These are phyloP conservation scores for Campoplex nolae DNA, from an alignment of 2,888 invertebrate species.

Conservation along the genomic window DNA sequence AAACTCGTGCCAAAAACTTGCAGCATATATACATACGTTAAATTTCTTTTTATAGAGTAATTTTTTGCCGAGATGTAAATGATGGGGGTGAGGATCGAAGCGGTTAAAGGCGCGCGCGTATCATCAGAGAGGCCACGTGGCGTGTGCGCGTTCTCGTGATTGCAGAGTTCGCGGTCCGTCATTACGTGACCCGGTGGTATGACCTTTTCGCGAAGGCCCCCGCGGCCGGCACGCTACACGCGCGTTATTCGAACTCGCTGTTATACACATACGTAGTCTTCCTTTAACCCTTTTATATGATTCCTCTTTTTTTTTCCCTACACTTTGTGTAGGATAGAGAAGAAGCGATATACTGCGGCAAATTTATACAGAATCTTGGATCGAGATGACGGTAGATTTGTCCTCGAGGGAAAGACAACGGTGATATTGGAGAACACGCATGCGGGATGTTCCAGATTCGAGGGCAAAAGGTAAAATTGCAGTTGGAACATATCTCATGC, in stretches of 20 bases:
- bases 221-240: constrained; percentile 74
- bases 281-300: constrained; percentile 13
- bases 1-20: background rate
- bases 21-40: background rate
- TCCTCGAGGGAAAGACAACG: constrained; percentile 37
- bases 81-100: constrained; percentile 60
- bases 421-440: constrained; percentile 18
- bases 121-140: constrained; percentile 80
- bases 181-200: constrained; percentile 81
- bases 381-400: constrained; percentile 31
- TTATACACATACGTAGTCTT: constrained; percentile 27
- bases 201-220: constrained; percentile 80
- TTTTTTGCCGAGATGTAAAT: constrained; percentile 33
- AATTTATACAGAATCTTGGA: constrained; percentile 20
- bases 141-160: constrained; percentile 83
- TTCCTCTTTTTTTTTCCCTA: constrained; percentile 3
- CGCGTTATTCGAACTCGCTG: constrained; percentile 41
- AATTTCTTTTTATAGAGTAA: background rate
- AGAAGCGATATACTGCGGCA: background rate
- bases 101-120: constrained; percentile 69
- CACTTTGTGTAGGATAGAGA: background rate
- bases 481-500: background rate
- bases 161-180: constrained; percentile 81
- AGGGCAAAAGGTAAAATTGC: background rate
- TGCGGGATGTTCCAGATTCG: constrained; percentile 25